phyloP scores from a whole-genome alignment of 2,888 invertebrate genomes.

The Protodeltote pygarga region DNA sequence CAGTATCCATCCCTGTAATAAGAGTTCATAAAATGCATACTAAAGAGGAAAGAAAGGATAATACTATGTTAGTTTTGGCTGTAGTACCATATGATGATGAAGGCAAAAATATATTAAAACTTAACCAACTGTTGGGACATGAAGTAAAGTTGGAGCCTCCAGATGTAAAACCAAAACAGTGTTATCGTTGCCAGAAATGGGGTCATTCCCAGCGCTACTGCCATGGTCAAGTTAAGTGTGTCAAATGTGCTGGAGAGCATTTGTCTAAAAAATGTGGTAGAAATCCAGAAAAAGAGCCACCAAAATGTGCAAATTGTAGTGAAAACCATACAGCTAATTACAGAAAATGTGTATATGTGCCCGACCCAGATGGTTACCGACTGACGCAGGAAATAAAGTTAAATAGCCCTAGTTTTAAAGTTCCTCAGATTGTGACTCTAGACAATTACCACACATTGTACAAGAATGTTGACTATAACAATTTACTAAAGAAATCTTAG shows the following conservation, averaged over 20 bases:
- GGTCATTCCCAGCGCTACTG: slow-evolving; percentile 75
- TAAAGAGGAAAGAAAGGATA: slow-evolving; percentile 45
- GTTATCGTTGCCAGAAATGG: slow-evolving; percentile 76
- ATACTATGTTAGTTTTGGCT: slow-evolving; percentile 58
- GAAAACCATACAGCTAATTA: slow-evolving; percentile 67
- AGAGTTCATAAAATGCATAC: slow-evolving; percentile 68
- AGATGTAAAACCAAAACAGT: slow-evolving; percentile 62
- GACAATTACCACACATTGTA: slow-evolving; percentile 31
- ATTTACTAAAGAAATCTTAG: background rate
- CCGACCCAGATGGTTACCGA: slow-evolving; percentile 46
- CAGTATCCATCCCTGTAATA: slow-evolving; percentile 60
- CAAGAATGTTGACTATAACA: slow-evolving; percentile 26
- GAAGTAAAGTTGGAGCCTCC: slow-evolving; percentile 67
- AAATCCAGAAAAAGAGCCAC: slow-evolving; percentile 48
- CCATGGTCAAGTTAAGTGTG: slow-evolving; percentile 65
- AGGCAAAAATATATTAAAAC: slow-evolving; percentile 56
- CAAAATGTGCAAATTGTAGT: slow-evolving; percentile 71
- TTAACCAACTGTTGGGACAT: slow-evolving; percentile 57
- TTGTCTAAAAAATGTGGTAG: slow-evolving; percentile 62
- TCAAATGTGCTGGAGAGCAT: slow-evolving; percentile 75
- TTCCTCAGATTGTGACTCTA: slow-evolving; percentile 29
- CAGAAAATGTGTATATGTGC: slow-evolving; percentile 58
- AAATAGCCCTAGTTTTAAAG: slow-evolving; percentile 6
- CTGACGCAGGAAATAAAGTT: slow-evolving; percentile 24
- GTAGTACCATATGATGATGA: slow-evolving; percentile 61